These are phyloP conservation scores for Menura novaehollandiae DNA, from an alignment of 2,113 vertebrate genomes.

Conservation along the genomic window DNA sequence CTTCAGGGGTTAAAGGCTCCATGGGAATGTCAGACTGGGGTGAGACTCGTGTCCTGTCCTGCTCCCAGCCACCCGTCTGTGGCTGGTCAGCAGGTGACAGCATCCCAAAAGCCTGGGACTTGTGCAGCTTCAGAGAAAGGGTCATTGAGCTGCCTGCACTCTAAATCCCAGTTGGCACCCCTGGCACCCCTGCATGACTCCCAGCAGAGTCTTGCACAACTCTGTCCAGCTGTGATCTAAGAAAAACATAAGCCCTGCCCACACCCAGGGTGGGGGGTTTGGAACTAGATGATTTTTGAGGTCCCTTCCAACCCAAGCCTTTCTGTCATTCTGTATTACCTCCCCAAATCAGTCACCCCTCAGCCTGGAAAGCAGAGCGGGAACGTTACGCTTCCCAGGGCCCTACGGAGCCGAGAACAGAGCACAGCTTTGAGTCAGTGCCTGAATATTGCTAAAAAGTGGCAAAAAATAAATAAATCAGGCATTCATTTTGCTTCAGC, in stretches of 20 bases:
- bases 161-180: background rate
- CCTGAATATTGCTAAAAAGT: constrained; percentile 28
- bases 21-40: background rate
- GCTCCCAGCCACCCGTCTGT: background rate
- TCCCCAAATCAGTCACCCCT: background rate
- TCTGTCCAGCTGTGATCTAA: background rate
- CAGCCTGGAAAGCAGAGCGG: background rate
- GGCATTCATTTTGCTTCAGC: constrained; percentile 61
- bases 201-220: background rate
- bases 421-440: constrained; percentile 10
- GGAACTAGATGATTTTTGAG: background rate
- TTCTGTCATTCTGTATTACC: background rate
- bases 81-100: background rate
- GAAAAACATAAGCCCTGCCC: background rate
- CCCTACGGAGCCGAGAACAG: background rate
- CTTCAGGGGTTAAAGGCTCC: background rate
- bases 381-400: background rate
- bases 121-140: background rate
- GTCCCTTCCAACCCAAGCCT: background rate
- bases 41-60: background rate
- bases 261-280: background rate
- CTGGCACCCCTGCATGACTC: too few species aligned
- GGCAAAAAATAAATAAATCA: constrained; percentile 26
- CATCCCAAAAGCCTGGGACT: background rate
- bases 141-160: background rate